Base-by-base conservation (phyloP, 2,113 vertebrate species). In the Sinocyclocheilus rhinocerous region DNA sequence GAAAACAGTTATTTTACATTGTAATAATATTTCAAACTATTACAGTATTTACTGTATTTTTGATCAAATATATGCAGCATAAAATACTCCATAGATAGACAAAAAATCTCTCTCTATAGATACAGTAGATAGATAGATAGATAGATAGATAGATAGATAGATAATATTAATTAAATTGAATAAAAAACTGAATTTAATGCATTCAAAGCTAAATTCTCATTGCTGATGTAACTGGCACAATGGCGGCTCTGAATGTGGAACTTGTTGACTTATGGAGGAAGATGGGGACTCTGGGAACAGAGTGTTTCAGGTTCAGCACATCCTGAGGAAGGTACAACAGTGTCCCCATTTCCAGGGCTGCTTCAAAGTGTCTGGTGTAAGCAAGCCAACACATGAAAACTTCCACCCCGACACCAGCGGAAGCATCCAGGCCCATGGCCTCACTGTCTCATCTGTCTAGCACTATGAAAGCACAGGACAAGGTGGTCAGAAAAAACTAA, bases 341-440 rank as follows among this genome's bases (percentile, higher is more conserved):
- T 79, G 77, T 61, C 77, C 33, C 77, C 55, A 8, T 79, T 79
- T 79, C 36, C 77, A 61, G 55, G 0, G 9, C 5, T 61, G 20
- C 29, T 79, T 79, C 33, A 79, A 78, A 78, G 24, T 78, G 76
- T 33, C 50, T 36, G 50, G 9, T 57, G 9, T 11, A 29, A 61
- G 33, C 20, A 29, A 61, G 33, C 36, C 18, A 61, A 79, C 22
- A 24, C 77, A 61, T 7, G 3, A 61, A 39, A 52, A 79, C 1
- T 33, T 55, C 26, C 29, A 78, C 18, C 50, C 50, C 18, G 4
- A 78, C 50, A 78, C 50, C 50, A 55, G 26, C 50, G 4, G 6
- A 81, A 39, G 36, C 1, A 9, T 50, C 61, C 39, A 12, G 6
- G 42, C 36, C 57, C 3, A 1, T n/a, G 57, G 36, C 12, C 11